phyloP scores from a whole-genome alignment of 2,113 vertebrate species.

The Pelmatolapia mariae region DNA sequence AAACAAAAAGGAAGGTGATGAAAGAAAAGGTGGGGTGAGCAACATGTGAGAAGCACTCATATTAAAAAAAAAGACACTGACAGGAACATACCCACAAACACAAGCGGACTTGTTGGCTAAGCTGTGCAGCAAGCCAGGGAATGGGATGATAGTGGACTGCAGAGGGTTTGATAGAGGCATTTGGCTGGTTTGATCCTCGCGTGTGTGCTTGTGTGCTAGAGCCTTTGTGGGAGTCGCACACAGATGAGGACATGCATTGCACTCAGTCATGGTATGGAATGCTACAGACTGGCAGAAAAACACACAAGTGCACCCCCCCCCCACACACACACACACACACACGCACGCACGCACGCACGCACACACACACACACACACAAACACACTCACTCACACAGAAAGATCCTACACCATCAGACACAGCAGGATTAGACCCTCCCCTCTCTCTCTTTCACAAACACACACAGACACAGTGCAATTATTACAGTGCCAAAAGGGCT shows the following conservation, averaged over 20 bases:
- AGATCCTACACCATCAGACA: slow-evolving; percentile 30
- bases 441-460: background rate
- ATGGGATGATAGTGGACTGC: slow-evolving; percentile 40
- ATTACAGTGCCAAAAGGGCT: slow-evolving; percentile 18
- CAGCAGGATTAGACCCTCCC: slow-evolving; percentile 31
- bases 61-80: background rate
- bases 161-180: slow-evolving; percentile 35
- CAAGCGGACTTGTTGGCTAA: slow-evolving; percentile 25
- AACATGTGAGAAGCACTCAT: background rate
- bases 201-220: background rate
- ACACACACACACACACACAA: too few relatives aligned
- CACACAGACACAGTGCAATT: slow-evolving; percentile 6
- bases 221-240: background rate
- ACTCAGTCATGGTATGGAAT: slow-evolving; percentile 10
- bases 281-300: background rate
- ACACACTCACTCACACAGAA: background rate
- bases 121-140: slow-evolving; percentile 11
- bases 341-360: background rate
- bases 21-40: background rate
- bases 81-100: background rate
- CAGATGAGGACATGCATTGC: background rate
- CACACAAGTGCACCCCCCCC: background rate
- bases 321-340: background rate
- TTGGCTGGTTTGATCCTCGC: slow-evolving; percentile 25
- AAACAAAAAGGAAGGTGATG: background rate